Base-by-base conservation (phyloP, 2,113 vertebrate genomes). In the Rhinogobius similis region DNA sequence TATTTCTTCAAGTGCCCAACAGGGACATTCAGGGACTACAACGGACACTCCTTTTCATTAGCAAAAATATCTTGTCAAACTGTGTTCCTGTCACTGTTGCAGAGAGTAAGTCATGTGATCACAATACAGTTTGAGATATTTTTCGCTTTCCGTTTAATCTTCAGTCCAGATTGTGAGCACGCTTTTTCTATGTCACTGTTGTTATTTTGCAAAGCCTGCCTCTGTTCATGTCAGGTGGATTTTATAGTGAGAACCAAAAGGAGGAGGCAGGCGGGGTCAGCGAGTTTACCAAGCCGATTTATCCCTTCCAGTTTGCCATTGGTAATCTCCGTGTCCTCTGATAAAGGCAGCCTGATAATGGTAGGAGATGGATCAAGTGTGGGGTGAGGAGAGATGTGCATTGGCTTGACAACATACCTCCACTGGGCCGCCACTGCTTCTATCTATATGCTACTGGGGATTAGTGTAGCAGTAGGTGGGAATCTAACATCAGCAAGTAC, bases 221-320 rank as follows among this genome's bases (percentile, higher is more conserved):
- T 68, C 63, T 48, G 67, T 14, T 76, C 73, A 76, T 86, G 59
- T 79, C 87, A 66, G 90, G 81, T 82, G 78, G 75, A 67, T 72
- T 77, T 85, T 83, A 85, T 80, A 81, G 67, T 43, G 62, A 55
- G 67, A 53, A 58, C 29, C 12, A 46, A 24, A 21, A 9, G 65
- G 44, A 10, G 58, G 64, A 13, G 69, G 63, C 1, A 56, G 62
- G n/a, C 18, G 61, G 70, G 90, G 83, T 90, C 89, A 90, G 39
- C 1, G 83, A 72, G 88, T 92, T 90, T 88, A 81, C 84, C 83
- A 83, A 90, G 88, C 82, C 72, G 83, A 86, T 90, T 91, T 87
- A 89, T 89, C 72, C 77, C 72, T 89, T 87, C 84, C 87, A 82
- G 88, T 88, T 87, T 86, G 86, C 85, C 89, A 79, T 83, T 82